Base-by-base conservation (phyloP, 35 echinoderm and acorn worm species). In the Lytechinus variegatus region DNA sequence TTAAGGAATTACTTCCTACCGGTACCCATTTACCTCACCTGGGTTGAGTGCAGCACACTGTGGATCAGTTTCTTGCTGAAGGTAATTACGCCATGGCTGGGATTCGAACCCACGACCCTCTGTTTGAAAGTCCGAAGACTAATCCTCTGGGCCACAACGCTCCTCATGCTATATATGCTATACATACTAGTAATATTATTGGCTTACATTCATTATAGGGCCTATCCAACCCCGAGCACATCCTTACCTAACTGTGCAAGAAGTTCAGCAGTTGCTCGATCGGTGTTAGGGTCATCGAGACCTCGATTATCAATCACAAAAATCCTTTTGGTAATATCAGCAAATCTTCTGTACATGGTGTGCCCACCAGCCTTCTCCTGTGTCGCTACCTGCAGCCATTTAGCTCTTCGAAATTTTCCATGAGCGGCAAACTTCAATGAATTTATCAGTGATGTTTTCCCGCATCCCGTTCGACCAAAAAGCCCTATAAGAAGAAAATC, bases 331-430 rank as follows among this genome's bases (percentile, higher is more conserved):
- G 92, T 93, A 55, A 93, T 57, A 54, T 54, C 13, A 10, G 92
- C 55, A 10, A 55, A 44, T 44, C 53, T 93, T 55, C 92, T 33
- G 55, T n/a, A 55, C 92, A 93, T 93, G 53, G 92, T 93, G 54
- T 93, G 92, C 7, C 92, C 92, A 24, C 92, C 92, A 27, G 54
- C 92, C 52, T 54, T 93, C 16, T 93, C 92, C 92, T 93, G 92
- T 5, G 29, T 54, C 1, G 92, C 92, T 56, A 24, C 27, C 54
- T 55, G 52, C 12, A 93, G n/a, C 92, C 92, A 93, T 57, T 57
- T 93, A 6, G 29, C 27, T 54, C 53, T 33, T 54, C 92, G 12
- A 10, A 93, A 11, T 27, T 27, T 55, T 1, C 92, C 92, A 54
- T 11, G 51, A 10, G 53, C 92, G n/a, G 92, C 92, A 55, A 93